A percentile compares a stretch with the other conserved stretches of the same genome.
phyloP scores from a whole-genome alignment of 2,797 vertebrate genomes.

The Podarcis lilfordi region DNA sequence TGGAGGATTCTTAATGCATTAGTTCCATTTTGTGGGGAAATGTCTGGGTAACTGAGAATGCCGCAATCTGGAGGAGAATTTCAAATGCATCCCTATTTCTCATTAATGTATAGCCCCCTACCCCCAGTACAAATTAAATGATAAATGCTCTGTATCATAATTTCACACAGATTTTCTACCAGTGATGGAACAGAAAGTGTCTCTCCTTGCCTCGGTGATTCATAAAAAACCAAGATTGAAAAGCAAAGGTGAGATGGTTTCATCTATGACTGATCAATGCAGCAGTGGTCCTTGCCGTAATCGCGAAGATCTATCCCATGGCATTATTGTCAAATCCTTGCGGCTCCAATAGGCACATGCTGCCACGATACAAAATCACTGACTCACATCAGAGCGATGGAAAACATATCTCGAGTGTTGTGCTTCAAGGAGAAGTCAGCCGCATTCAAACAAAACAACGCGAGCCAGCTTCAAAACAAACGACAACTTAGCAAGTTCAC shows the following conservation, averaged over 20 bases:
- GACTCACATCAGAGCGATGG: neutral
- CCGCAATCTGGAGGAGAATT: too few relatives aligned
- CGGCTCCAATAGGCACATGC: neutral
- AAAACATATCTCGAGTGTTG: neutral
- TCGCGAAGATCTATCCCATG: too few relatives aligned
- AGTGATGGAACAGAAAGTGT: neutral
- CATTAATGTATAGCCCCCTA: too few relatives aligned
- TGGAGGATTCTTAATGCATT: too few relatives aligned
- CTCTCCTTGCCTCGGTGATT: neutral
- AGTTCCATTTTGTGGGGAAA: too few relatives aligned
- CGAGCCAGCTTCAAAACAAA: neutral
- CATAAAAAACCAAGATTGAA: neutral
- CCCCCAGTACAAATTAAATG: too few relatives aligned
- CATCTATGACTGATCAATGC: neutral
- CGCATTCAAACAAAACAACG: neutral
- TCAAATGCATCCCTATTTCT: too few relatives aligned
- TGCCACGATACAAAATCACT: neutral
- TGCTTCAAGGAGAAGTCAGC: neutral
- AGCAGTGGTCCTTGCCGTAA: too few relatives aligned
- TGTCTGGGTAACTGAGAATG: too few relatives aligned
- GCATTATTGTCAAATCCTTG: neutral
- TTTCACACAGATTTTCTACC: neutral
- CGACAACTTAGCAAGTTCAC: neutral
- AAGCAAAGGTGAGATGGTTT: neutral
- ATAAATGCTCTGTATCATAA: too few relatives aligned